A percentile compares a stretch with the other conserved stretches of the same genome.
phyloP scores from a whole-genome alignment of 2,113 vertebrate genomes.

The Cercopithecus mona region DNA sequence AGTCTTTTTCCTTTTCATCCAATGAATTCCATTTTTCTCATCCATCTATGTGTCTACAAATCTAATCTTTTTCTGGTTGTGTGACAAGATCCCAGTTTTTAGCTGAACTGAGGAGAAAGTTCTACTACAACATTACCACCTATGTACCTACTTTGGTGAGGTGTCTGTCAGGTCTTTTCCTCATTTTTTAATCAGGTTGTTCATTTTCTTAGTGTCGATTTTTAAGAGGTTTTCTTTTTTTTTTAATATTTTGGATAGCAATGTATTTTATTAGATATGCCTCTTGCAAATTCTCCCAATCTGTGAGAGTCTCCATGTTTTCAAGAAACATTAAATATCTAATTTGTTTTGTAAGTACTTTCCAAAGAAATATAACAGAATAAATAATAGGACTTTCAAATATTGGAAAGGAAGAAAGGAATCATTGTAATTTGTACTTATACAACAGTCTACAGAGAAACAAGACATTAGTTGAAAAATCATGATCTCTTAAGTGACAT shows the following conservation, averaged over 20 bases:
- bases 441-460: neutral
- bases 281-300: neutral
- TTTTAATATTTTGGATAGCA: neutral
- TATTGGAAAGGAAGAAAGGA: neutral
- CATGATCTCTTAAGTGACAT: neutral
- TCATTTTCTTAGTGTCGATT: neutral
- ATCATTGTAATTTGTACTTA: neutral
- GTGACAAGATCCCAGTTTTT: too few species aligned
- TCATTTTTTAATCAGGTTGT: neutral
- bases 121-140: too few species aligned
- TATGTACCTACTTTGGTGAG: neutral
- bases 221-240: neutral
- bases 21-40: too few species aligned
- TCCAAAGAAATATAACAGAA: neutral
- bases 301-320: neutral
- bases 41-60: too few species aligned
- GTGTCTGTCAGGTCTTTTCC: neutral
- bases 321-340: neutral
- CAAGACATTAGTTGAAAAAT: neutral
- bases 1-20: too few species aligned
- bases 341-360: neutral
- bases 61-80: too few species aligned
- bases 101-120: too few species aligned
- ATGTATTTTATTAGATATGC: neutral
- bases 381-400: neutral